phyloP scores from a whole-genome alignment of 2,888 invertebrate species.

The Ceratothoa steindachneri region DNA sequence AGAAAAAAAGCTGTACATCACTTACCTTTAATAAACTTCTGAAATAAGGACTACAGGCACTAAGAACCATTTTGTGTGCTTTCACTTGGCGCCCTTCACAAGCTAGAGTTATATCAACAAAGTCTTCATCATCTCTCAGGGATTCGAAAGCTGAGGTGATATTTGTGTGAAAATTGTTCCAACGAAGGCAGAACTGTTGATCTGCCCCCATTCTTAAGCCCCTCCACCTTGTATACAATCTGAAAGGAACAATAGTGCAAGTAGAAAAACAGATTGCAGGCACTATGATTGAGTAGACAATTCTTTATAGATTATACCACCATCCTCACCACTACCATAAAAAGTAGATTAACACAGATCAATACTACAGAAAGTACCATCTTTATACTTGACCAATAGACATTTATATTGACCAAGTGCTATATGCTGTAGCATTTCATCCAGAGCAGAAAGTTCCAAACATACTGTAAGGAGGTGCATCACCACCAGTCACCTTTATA shows the following conservation, averaged over 20 bases:
- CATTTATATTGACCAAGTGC: too few relatives aligned
- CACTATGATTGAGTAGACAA: too few relatives aligned
- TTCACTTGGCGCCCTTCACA: slow-evolving; percentile 51
- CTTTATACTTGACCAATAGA: too few relatives aligned
- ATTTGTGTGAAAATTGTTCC: slow-evolving; percentile 77
- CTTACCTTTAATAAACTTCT: slow-evolving; percentile 49
- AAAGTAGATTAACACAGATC: too few relatives aligned
- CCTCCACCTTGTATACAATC: slow-evolving; percentile 48
- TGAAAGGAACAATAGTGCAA: slow-evolving; percentile 14
- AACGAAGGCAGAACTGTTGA: slow-evolving; percentile 77
- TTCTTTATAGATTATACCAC: not conserved
- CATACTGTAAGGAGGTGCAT: too few relatives aligned
- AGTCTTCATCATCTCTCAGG: slow-evolving; percentile 50
- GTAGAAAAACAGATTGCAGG: too few relatives aligned
- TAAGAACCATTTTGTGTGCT: slow-evolving; percentile 52
- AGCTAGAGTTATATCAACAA: slow-evolving; percentile 52
- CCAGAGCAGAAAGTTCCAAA: too few relatives aligned
- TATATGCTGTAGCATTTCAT: too few relatives aligned
- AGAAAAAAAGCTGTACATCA: not conserved
- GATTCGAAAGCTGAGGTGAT: slow-evolving; percentile 51
- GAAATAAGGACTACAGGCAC: slow-evolving; percentile 52
- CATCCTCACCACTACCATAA: not conserved
- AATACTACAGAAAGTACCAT: too few relatives aligned
- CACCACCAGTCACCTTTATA: too few relatives aligned
- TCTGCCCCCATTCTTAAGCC: slow-evolving; percentile 50